A percentile compares a stretch with the other conserved stretches of the same genome.
phyloP scores from a whole-genome alignment of 2,888 invertebrate species.

The Tetragonisca angustula region DNA sequence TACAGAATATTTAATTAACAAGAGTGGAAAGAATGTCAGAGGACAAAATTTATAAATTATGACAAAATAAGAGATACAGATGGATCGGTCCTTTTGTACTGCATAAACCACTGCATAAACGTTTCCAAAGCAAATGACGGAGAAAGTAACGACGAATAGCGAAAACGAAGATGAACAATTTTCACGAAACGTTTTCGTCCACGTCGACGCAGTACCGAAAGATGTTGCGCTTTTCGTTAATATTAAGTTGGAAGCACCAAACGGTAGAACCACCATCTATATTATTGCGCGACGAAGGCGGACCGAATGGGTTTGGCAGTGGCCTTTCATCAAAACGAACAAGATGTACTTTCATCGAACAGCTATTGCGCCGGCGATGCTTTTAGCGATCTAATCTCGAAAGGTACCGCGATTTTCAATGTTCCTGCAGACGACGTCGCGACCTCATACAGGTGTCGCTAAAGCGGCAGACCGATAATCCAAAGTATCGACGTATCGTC shows the following conservation, averaged over 20 bases:
- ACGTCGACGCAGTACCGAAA: no score
- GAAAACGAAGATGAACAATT: no score
- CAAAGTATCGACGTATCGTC: conserved; percentile 70
- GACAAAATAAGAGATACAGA: no score
- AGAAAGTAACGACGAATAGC: no score
- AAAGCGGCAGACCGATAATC: conserved; percentile 72
- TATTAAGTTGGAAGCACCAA: not conserved
- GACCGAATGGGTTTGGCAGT: not conserved
- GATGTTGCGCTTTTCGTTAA: not conserved
- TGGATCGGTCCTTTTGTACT: no score
- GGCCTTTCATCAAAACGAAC: not conserved
- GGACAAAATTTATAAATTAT: no score
- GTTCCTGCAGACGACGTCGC: conserved; percentile 37
- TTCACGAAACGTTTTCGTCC: no score
- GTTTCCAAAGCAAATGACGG: no score
- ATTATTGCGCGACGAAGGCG: not conserved
- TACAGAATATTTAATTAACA: no score
- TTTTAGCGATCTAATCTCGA: conserved; percentile 31
- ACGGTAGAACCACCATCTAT: not conserved
- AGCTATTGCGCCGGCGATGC: not conserved
- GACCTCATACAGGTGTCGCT: conserved; percentile 53
- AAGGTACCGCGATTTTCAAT: conserved; percentile 45
- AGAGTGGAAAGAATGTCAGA: no score
- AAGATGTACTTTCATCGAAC: not conserved
- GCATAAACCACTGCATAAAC: no score